Percentiles rank a stretch among this genome's conserved stretches.
Evolutionary conservation across 2,888 invertebrate species (phyloP).

Genomic region (Acanthoscelides obtectus): DNA sequence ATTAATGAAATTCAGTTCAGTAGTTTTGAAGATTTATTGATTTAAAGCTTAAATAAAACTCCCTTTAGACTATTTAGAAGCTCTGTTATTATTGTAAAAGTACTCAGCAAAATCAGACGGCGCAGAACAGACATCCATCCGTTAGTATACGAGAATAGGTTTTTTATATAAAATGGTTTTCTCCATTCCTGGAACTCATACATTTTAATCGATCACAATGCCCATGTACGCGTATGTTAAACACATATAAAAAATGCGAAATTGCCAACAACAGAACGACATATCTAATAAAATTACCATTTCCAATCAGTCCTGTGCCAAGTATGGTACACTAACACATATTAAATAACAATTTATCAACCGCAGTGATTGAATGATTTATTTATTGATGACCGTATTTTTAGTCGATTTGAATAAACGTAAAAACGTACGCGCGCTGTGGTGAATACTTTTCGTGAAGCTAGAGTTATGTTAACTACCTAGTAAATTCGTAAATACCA

Average conservation of each 20-base stretch:
- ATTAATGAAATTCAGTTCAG: too few relatives aligned
- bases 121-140: not conserved
- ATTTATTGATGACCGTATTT: conserved; percentile 10
- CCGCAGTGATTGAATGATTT: conserved; percentile 23
- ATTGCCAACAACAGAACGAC: not conserved
- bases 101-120: not conserved
- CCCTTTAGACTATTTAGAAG: too few relatives aligned
- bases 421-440: not conserved
- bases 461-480: too few relatives aligned
- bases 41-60: too few relatives aligned
- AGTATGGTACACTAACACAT: conserved; percentile 17
- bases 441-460: too few relatives aligned
- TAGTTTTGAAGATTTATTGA: too few relatives aligned
- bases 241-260: not conserved
- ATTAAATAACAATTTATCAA: conserved; percentile 22
- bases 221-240: not conserved
- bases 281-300: conserved; percentile 15
- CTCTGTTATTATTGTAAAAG: too few relatives aligned
- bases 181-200: not conserved
- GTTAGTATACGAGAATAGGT: not conserved
- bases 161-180: not conserved
- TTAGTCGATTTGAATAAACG: not conserved
- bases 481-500: too few relatives aligned
- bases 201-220: not conserved
- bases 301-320: conserved; percentile 20